These are phyloP conservation scores for Catajapyx aquilonaris DNA, from an alignment of 1,140 invertebrate species.

Conservation along the genomic window DNA sequence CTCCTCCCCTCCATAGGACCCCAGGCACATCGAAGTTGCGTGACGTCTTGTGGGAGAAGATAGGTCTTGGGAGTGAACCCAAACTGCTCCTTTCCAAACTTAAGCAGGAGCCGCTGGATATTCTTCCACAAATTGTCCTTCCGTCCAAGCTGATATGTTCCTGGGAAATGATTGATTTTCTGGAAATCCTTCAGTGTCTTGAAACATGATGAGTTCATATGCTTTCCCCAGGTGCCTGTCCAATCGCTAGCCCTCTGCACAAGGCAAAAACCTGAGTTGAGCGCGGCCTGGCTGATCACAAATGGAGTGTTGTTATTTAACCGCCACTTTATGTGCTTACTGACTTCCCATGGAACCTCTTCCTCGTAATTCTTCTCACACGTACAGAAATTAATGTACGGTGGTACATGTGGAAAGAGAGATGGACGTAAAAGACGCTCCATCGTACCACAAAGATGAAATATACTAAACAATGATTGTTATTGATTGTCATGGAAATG, in stretches of 20 bases:
- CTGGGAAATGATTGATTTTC: constrained; percentile 94
- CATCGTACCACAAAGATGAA: too few species aligned
- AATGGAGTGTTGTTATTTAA: constrained; percentile 76
- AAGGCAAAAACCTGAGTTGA: constrained; percentile 63
- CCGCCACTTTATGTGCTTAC: constrained; percentile 69
- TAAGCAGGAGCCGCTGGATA: constrained; percentile 48
- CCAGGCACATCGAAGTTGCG: constrained; percentile 61
- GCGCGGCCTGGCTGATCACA: constrained; percentile 57
- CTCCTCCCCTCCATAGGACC: constrained; percentile 28
- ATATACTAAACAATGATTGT: too few species aligned
- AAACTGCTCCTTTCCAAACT: constrained; percentile 55
- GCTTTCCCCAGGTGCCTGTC: constrained; percentile 42
- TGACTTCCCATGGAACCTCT: constrained; percentile 41
- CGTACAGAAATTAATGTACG: too few species aligned
- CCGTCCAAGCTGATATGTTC: constrained; percentile 87
- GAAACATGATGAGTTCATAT: constrained; percentile 36
- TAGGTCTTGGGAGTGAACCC: constrained; percentile 87
- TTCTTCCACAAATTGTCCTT: constrained; percentile 90
- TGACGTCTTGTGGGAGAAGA: constrained; percentile 70
- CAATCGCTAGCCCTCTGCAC: constrained; percentile 41
- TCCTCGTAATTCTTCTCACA: too few species aligned
- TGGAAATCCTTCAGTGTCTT: constrained; percentile 55
- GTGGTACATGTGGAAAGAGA: too few species aligned
- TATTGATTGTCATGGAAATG: too few species aligned
- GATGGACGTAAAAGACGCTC: too few species aligned